Conservation (phyloP, 2,797 vertebrate genomes). For the Eleutherodactylus coqui region DNA sequence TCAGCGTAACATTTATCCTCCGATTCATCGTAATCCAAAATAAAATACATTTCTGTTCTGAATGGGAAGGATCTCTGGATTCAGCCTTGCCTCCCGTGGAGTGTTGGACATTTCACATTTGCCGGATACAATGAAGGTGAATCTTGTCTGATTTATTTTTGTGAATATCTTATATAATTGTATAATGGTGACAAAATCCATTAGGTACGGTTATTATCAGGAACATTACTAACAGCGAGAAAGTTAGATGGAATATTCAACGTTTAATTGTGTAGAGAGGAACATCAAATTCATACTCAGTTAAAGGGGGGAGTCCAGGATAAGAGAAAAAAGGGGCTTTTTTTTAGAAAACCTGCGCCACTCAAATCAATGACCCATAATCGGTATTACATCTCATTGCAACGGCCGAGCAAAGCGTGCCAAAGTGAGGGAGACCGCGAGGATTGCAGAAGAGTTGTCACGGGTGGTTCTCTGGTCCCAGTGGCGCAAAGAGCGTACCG, state of each 20-base stretch:
- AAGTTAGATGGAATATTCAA: no score
- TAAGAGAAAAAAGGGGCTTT: no score
- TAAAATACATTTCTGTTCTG: slow-evolving; percentile 7
- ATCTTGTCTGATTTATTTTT: neutral
- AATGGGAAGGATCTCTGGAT: neutral
- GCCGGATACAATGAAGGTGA: no score
- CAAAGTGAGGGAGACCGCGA: no score
- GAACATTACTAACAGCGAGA: neutral
- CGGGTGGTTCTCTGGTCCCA: no score
- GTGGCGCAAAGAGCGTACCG: no score
- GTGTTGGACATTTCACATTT: neutral
- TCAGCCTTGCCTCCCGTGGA: neutral
- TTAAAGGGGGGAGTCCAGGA: neutral
- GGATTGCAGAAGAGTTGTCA: no score
- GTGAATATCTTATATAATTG: neutral
- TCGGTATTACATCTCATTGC: no score
- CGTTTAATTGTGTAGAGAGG: neutral
- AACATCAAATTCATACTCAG: neutral
- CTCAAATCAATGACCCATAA: no score
- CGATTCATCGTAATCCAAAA: slow-evolving; percentile 36
- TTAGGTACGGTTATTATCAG: neutral
- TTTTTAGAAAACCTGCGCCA: no score
- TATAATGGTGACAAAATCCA: neutral
- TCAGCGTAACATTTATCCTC: slow-evolving; percentile 37
- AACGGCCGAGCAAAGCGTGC: no score